These are phyloP conservation scores for Pelmatolapia mariae DNA, from an alignment of 2,113 vertebrate genomes.

Conservation along the genomic window DNA sequence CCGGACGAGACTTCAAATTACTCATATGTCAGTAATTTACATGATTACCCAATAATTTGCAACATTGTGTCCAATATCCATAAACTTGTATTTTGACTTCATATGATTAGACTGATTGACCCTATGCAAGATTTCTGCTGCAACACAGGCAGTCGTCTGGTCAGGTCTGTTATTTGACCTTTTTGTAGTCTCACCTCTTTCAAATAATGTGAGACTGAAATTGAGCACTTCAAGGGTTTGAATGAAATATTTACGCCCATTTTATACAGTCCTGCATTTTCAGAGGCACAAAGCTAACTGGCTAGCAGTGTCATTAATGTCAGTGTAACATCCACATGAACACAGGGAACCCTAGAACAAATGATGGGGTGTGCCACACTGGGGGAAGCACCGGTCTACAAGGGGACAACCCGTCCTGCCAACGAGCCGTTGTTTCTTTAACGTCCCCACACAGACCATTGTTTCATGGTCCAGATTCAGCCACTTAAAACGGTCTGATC, in stretches of 20 bases:
- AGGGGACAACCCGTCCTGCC: not conserved
- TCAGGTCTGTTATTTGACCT: not conserved
- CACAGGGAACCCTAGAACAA: not conserved
- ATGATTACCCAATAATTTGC: not conserved
- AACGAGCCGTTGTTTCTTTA: accelerated
- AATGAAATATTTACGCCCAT: accelerated
- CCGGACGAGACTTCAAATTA: not conserved
- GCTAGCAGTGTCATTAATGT: not conserved
- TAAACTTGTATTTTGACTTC: not conserved
- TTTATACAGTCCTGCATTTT: not conserved
- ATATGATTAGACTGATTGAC: accelerated
- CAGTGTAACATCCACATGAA: not conserved
- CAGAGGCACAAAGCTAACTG: not conserved
- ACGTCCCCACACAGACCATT: not conserved
- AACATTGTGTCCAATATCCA: not conserved
- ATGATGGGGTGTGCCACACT: not conserved
- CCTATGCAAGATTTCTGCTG: not conserved
- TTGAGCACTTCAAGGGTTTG: not conserved
- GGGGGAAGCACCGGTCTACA: not conserved
- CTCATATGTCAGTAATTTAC: not conserved
- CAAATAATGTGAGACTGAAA: not conserved
- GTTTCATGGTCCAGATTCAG: not conserved
- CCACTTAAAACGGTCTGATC: not conserved
- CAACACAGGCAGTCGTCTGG: not conserved
- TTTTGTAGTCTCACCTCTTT: not conserved